phyloP scores from a whole-genome alignment of 2,888 invertebrate species.

The Tiliacea aurago region DNA sequence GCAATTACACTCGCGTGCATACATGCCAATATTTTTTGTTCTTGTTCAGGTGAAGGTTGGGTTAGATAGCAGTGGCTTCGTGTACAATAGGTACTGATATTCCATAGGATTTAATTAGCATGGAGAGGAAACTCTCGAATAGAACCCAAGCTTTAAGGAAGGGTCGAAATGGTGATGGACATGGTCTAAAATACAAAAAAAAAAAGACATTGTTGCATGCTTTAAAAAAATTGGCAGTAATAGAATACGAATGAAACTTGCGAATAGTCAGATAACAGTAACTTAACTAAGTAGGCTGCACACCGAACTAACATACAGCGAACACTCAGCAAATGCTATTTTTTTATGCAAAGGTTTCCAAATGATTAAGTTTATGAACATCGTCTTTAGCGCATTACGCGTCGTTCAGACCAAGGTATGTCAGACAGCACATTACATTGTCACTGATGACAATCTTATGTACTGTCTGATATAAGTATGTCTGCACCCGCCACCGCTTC shows the following conservation, averaged over 20 bases:
- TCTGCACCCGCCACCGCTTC: not conserved
- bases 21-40: not conserved
- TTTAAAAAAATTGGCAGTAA: not conserved
- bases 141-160: no score
- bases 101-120: not conserved
- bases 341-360: not conserved
- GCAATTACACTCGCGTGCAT: constrained; percentile 49
- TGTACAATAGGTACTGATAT: not conserved
- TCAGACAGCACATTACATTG: not conserved
- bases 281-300: not conserved
- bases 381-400: not conserved
- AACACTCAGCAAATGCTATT: not conserved
- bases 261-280: not conserved
- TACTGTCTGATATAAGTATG: not conserved
- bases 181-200: not conserved
- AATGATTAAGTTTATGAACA: not conserved
- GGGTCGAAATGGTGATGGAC: not conserved
- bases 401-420: not conserved
- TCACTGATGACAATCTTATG: not conserved
- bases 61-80: not conserved
- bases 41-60: not conserved
- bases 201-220: constrained; percentile 1
- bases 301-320: not conserved
- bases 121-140: not conserved
- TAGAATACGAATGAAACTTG: not conserved